Evolutionary conservation across 2,113 vertebrate genomes (phyloP).

Genomic region (Tenrec ecaudatus): DNA sequence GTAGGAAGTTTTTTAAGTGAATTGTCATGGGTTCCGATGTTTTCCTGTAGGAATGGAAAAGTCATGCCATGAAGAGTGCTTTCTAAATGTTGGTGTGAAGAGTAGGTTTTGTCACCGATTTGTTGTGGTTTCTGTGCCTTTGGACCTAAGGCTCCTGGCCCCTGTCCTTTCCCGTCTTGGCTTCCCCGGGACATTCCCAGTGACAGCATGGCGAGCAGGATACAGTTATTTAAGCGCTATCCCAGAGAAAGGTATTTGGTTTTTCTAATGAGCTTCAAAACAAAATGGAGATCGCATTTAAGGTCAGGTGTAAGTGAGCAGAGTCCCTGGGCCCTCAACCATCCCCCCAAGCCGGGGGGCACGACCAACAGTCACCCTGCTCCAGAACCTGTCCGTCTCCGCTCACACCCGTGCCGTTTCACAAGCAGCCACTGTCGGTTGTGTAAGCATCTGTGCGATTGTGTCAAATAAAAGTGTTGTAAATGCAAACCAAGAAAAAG

Average conservation of each 20-base stretch:
- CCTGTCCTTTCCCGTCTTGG: not conserved
- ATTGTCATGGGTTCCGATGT: slow-evolving; percentile 33
- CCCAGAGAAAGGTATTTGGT: not conserved
- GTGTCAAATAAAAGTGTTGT: slow-evolving; percentile 72
- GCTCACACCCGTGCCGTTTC: not conserved
- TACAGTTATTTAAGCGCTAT: not conserved
- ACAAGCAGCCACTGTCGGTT: slow-evolving; percentile 26
- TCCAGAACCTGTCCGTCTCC: not conserved
- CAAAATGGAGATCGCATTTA: not conserved
- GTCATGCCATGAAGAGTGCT: slow-evolving; percentile 35
- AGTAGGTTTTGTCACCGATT: not conserved
- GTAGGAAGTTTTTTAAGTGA: slow-evolving; percentile 51
- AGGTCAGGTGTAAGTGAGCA: not conserved
- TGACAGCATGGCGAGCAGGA: not conserved
- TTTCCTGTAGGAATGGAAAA: slow-evolving; percentile 65
- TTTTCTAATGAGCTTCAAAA: not conserved
- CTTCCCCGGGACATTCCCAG: not conserved
- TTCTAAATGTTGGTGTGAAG: not conserved
- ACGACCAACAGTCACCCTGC: too few species aligned
- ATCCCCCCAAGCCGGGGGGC: too few species aligned
- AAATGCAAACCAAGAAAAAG: not conserved
- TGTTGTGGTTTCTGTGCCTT: not conserved
- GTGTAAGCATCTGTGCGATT: slow-evolving; percentile 32
- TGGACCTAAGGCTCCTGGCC: not conserved
- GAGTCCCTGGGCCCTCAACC: too few species aligned